Percentiles rank a stretch among this genome's conserved stretches.
These are phyloP conservation scores for Pecten maximus DNA, from an alignment of 2,888 invertebrate genomes.

Conservation along the genomic window DNA sequence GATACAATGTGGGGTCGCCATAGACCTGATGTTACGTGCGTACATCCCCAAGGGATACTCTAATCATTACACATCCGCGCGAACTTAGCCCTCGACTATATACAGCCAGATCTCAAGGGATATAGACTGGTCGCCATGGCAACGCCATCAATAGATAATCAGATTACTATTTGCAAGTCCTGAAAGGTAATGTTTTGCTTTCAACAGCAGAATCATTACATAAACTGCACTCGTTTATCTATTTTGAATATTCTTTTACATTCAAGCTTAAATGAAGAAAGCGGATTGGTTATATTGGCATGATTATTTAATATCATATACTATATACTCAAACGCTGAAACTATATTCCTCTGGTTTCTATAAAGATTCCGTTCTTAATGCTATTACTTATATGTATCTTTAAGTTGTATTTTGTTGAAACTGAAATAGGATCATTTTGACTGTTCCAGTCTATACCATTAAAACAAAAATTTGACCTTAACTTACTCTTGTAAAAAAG, in stretches of 20 bases:
- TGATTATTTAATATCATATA: too few relatives aligned
- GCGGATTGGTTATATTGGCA: not conserved
- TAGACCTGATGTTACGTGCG: not conserved
- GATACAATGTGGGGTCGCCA: not conserved
- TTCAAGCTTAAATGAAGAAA: not conserved
- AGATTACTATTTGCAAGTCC: not conserved
- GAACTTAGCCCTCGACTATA: not conserved
- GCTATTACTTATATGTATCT: too few relatives aligned
- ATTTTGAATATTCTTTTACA: not conserved
- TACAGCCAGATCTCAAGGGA: not conserved
- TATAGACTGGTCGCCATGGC: not conserved
- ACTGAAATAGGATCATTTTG: too few relatives aligned
- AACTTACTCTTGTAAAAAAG: too few relatives aligned
- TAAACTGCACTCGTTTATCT: not conserved
- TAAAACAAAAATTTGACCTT: too few relatives aligned
- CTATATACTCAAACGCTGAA: too few relatives aligned
- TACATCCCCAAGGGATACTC: not conserved
- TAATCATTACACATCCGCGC: not conserved
- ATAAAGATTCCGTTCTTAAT: too few relatives aligned
- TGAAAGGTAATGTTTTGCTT: not conserved
- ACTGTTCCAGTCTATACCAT: too few relatives aligned
- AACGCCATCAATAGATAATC: conserved; percentile 1
- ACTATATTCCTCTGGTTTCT: too few relatives aligned
- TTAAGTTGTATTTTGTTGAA: too few relatives aligned
- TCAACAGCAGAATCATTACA: not conserved